Percentiles rank a stretch among this genome's conserved stretches.
Conservation (phyloP, 2,888 invertebrate species). For the Poecilobothrus nobilitatus region DNA sequence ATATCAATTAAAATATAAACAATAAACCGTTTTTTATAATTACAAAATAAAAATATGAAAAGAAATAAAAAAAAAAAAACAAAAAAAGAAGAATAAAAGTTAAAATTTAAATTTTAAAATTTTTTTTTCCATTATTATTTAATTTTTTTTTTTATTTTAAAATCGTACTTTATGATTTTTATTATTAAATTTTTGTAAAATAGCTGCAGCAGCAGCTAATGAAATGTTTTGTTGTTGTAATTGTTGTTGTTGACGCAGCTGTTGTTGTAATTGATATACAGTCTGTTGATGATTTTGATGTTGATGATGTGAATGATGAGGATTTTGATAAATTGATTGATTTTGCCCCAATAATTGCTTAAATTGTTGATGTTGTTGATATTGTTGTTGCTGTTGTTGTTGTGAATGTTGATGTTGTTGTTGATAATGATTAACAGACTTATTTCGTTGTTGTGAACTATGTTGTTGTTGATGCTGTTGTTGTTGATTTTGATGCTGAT, state of each 20-base stretch:
- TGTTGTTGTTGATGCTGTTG: conserved; percentile 18
- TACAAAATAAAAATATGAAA: not conserved
- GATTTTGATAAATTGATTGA: conserved; percentile 17
- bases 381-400: conserved; percentile 20
- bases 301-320: conserved; percentile 20
- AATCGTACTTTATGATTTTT: conserved; percentile 3
- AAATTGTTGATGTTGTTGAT: conserved; percentile 17
- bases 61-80: no score
- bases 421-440: conserved; percentile 17
- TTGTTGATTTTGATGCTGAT: conserved; percentile 17
- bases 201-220: not conserved
- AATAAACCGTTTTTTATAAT: not conserved
- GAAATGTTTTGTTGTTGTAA: not conserved
- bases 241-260: conserved; percentile 1
- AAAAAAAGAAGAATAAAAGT: no score
- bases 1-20: not conserved
- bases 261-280: not conserved
- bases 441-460: conserved; percentile 15
- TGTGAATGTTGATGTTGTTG: conserved; percentile 20
- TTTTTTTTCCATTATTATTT: not conserved
- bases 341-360: not conserved
- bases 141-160: not conserved
- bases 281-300: conserved; percentile 20
- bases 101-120: no score
- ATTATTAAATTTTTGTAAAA: conserved; percentile 3